These are phyloP conservation scores for Mactra quadrangularis DNA, from an alignment of 1,140 invertebrate genomes.

Conservation along the genomic window DNA sequence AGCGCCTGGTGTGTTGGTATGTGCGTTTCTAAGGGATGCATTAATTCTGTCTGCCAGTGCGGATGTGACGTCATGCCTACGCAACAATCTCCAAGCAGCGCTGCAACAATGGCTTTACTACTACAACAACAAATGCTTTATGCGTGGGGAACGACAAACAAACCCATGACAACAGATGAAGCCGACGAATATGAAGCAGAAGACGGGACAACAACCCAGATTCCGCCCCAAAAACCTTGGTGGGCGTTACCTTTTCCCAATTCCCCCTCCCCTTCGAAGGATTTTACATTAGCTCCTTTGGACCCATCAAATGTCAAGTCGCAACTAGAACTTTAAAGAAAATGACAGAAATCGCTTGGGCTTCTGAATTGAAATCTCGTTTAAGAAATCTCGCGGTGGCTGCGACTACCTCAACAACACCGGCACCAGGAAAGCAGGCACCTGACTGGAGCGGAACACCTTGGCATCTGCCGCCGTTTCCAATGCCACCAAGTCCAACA, in stretches of 20 bases:
- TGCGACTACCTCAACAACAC: not conserved
- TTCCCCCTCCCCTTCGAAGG: slow-evolving; percentile 15
- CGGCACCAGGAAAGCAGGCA: not conserved
- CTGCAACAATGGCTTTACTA: not conserved
- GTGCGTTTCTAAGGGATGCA: slow-evolving; percentile 22
- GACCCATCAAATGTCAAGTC: not conserved
- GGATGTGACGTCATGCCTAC: slow-evolving; percentile 20
- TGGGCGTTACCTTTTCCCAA: not conserved
- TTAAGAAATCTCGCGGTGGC: not conserved
- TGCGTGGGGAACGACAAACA: not conserved
- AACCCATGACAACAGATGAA: slow-evolving; percentile 40
- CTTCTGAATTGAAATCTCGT: slow-evolving; percentile 18
- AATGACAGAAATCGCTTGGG: slow-evolving; percentile 16
- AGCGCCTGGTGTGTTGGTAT: slow-evolving; percentile 45
- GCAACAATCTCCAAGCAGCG: not conserved
- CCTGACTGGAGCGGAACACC: slow-evolving; percentile 25
- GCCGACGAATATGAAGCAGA: slow-evolving; percentile 42
- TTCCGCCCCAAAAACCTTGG: not conserved
- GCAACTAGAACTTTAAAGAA: not conserved
- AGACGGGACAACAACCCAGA: not conserved
- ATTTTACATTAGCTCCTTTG: slow-evolving; percentile 23
- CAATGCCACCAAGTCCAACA: not conserved
- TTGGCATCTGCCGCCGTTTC: slow-evolving; percentile 7
- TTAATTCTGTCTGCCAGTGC: slow-evolving; percentile 25
- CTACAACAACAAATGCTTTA: not conserved